A percentile compares a stretch with the other conserved stretches of the same genome.
Evolutionary conservation across 2,797 vertebrate genomes (phyloP).

Genomic region (Melanotaenia trifasciata): DNA sequence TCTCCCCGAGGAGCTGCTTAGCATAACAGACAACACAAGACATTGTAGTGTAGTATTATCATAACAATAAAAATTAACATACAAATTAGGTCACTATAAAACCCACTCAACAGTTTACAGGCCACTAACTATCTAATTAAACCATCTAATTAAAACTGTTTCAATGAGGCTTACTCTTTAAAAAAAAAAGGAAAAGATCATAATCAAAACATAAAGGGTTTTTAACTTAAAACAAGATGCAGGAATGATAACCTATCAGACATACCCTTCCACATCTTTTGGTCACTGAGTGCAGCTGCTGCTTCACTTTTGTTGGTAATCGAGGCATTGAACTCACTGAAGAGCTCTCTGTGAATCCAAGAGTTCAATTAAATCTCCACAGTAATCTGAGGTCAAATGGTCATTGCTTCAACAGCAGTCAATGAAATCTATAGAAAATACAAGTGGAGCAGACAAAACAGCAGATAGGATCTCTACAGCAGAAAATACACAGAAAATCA

Average conservation of each 20-base stretch:
- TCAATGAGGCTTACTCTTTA: slow-evolving; percentile 24
- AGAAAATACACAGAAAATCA: slow-evolving; percentile 26
- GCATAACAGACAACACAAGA: slow-evolving; percentile 44
- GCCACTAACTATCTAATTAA: slow-evolving; percentile 71
- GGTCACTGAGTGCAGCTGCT: slow-evolving; percentile 1
- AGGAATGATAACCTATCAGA: background rate
- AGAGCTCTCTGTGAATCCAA: slow-evolving; percentile 14
- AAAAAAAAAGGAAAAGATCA: background rate
- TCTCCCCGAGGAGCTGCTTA: slow-evolving; percentile 25
- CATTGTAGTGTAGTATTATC: slow-evolving; percentile 52
- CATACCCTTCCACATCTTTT: slow-evolving; percentile 13
- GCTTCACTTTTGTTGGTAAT: slow-evolving; percentile 23
- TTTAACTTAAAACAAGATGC: slow-evolving; percentile 1
- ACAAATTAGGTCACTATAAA: slow-evolving; percentile 66
- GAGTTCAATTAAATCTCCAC: slow-evolving; percentile 31
- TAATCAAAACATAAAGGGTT: background rate
- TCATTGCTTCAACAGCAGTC: slow-evolving; percentile 28
- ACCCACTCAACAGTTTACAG: slow-evolving; percentile 57
- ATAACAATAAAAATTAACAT: slow-evolving; percentile 67
- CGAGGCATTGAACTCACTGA: background rate
- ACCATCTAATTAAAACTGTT: slow-evolving; percentile 55
- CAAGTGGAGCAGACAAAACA: slow-evolving; percentile 13
- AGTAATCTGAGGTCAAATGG: slow-evolving; percentile 39
- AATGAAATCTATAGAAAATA: slow-evolving; percentile 37
- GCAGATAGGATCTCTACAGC: slow-evolving; percentile 16